phyloP scores from a whole-genome alignment of 1,140 invertebrate species.

The Euwallacea fornicatus region DNA sequence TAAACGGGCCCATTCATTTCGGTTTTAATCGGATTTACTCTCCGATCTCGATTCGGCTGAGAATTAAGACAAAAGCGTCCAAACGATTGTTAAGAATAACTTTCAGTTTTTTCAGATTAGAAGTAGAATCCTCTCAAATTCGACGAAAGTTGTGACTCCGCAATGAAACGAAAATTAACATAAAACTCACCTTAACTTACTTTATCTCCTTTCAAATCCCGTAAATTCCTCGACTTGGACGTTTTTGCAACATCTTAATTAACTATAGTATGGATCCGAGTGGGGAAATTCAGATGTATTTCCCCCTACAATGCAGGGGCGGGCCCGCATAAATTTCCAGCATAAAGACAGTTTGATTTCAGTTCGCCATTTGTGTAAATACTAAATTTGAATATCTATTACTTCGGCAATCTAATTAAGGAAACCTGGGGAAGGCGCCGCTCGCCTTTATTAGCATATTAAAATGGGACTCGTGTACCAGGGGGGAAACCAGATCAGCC shows the following conservation, averaged over 20 bases:
- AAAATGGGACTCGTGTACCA: slow-evolving; percentile 11
- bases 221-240: neutral
- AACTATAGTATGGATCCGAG: neutral
- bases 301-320: slow-evolving; percentile 23
- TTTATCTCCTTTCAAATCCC: neutral
- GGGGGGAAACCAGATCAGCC: slow-evolving; percentile 3
- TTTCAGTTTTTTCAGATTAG: too few species aligned
- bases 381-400: slow-evolving; percentile 40
- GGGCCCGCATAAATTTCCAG: slow-evolving; percentile 21
- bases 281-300: slow-evolving; percentile 2
- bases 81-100: too few species aligned
- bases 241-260: slow-evolving; percentile 8
- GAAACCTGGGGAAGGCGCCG: slow-evolving; percentile 26
- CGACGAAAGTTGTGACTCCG: too few species aligned
- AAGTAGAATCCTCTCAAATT: too few species aligned
- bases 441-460: slow-evolving; percentile 36
- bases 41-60: neutral
- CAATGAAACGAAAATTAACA: too few species aligned
- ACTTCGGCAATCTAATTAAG: slow-evolving; percentile 35
- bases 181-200: too few species aligned
- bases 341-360: slow-evolving; percentile 32
- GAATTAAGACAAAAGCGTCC: slow-evolving; percentile 11
- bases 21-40: slow-evolving; percentile 10
- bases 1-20: slow-evolving; percentile 14
- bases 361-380: slow-evolving; percentile 33